Conservation (phyloP, 2,113 vertebrate genomes). For the Hyperopisus bebe region DNA sequence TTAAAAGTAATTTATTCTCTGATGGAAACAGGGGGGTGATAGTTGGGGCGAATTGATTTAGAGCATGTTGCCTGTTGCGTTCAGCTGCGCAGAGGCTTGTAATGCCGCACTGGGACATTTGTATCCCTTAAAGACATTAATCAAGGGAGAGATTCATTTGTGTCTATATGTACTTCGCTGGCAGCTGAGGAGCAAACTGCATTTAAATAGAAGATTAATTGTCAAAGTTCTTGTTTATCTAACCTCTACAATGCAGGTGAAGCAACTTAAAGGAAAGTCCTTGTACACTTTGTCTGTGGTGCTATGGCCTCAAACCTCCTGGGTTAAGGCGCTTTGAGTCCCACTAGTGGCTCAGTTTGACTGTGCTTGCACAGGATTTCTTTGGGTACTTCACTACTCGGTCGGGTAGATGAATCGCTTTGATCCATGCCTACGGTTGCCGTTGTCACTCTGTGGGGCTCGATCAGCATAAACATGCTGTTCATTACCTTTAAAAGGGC, state of each 20-base stretch:
- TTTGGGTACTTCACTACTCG: not conserved
- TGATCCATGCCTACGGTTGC: not conserved
- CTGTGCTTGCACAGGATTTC: not conserved
- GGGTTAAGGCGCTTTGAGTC: not conserved
- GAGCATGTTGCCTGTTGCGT: not conserved
- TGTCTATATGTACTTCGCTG: not conserved
- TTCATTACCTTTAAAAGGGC: not conserved
- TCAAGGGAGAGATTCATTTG: not conserved
- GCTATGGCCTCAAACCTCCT: not conserved
- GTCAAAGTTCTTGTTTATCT: not conserved
- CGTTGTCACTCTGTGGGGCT: not conserved
- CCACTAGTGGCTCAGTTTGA: too few species aligned
- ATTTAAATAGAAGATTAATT: not conserved
- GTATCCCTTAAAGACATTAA: not conserved
- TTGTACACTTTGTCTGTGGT: not conserved
- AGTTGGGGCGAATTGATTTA: not conserved
- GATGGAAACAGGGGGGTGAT: not conserved
- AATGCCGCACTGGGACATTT: not conserved
- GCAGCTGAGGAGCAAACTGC: not conserved
- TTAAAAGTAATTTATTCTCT: slow-evolving; percentile 17
- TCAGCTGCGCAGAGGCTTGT: not conserved
- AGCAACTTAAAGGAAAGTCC: not conserved
- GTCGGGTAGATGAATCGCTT: not conserved
- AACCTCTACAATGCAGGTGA: not conserved
- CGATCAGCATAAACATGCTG: not conserved